Conservation (phyloP, 2,888 invertebrate genomes). For the Frankliniella fusca region DNA sequence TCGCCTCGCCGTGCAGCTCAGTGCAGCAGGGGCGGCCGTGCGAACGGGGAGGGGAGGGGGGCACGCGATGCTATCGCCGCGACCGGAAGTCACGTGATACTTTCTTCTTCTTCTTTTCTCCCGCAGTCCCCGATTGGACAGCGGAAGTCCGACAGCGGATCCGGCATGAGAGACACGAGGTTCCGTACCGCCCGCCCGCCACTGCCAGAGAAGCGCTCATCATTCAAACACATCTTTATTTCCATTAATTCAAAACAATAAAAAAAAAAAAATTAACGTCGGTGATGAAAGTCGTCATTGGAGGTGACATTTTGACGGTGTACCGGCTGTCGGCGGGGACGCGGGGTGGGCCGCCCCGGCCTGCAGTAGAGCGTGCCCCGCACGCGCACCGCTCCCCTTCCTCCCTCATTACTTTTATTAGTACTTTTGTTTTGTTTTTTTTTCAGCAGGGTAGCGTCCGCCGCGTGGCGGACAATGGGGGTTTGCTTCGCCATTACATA, state of each 20-base stretch:
- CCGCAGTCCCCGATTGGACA: neutral
- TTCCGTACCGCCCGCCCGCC: neutral
- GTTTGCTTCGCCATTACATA: no score
- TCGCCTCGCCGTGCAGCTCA: no score
- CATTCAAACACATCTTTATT: no score
- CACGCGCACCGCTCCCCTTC: no score
- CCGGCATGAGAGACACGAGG: neutral
- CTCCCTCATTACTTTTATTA: no score
- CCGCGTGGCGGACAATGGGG: no score
- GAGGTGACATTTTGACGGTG: neutral
- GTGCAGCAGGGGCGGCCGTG: neutral
- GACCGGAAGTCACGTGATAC: slow-evolving; percentile 10
- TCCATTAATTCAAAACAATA: no score
- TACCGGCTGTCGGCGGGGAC: no score
- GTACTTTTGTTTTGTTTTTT: no score
- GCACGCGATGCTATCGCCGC: neutral
- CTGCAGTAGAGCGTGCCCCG: no score
- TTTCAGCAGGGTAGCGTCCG: no score
- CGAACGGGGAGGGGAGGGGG: neutral
- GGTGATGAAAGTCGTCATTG: neutral
- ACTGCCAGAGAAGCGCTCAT: neutral
- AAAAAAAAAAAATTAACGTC: neutral
- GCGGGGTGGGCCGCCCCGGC: no score
- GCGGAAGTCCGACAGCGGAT: neutral
- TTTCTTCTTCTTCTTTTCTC: neutral